phyloP scores from a whole-genome alignment of 2,113 vertebrate genomes.

The Salvelinus fontinalis region DNA sequence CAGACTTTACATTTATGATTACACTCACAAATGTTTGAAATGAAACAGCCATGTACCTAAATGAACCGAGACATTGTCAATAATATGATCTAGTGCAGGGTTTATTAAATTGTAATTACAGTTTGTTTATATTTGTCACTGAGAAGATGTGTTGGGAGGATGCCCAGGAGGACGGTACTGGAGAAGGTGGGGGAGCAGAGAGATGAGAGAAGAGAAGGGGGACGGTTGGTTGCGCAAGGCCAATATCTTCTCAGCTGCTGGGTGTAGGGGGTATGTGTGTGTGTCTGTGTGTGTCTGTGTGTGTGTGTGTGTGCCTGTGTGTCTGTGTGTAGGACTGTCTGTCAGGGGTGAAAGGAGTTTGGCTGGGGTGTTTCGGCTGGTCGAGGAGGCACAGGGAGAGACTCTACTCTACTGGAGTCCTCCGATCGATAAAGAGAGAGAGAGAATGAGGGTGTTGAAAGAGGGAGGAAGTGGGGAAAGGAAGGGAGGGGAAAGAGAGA shows the following conservation, averaged over 20 bases:
- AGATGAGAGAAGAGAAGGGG: neutral
- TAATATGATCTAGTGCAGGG: too few relatives aligned
- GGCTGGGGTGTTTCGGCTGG: constrained; percentile 28
- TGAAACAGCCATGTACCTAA: neutral
- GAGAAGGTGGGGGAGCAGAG: neutral
- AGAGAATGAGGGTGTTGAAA: neutral
- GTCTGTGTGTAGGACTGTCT: constrained; percentile 4
- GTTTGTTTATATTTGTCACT: too few relatives aligned
- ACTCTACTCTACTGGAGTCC: constrained; percentile 20
- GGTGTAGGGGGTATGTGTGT: neutral
- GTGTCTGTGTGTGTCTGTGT: constrained; percentile 1
- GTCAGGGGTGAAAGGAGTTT: constrained; percentile 47
- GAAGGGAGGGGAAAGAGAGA: neutral
- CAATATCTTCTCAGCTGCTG: constrained; percentile 24
- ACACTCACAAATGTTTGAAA: neutral
- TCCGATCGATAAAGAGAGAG: neutral
- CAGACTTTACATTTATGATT: neutral
- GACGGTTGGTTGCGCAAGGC: constrained; percentile 12
- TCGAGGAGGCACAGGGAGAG: constrained; percentile 12
- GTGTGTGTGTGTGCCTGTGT: neutral
- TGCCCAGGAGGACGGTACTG: too few relatives aligned
- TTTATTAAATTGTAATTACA: too few relatives aligned
- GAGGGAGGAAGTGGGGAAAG: neutral
- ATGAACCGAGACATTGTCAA: neutral
- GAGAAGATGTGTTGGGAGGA: too few relatives aligned